These are phyloP conservation scores for Xanthorhoe designata DNA, from an alignment of 2,888 invertebrate species.

Conservation along the genomic window DNA sequence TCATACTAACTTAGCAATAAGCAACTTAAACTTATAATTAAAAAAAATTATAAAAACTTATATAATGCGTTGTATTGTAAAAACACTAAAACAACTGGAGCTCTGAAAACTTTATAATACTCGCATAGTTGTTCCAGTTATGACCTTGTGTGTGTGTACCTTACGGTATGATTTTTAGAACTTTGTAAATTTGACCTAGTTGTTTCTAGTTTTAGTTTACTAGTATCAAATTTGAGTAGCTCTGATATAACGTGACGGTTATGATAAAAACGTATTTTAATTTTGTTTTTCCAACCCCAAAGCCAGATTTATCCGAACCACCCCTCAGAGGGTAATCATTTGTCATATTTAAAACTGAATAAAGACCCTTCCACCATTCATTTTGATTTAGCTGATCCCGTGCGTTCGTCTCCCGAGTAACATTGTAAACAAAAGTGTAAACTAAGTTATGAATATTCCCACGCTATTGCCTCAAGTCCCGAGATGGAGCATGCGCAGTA, in stretches of 20 bases:
- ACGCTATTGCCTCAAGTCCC: slow-evolving; percentile 31
- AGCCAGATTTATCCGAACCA: background rate
- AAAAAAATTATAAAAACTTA: too few species aligned
- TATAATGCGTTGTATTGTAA: too few species aligned
- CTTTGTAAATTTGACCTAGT: too few species aligned
- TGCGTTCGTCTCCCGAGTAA: slow-evolving; percentile 33
- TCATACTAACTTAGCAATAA: too few species aligned
- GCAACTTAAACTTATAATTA: too few species aligned
- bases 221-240: too few species aligned
- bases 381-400: slow-evolving; percentile 30
- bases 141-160: too few species aligned
- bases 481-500: slow-evolving; percentile 30
- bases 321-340: background rate
- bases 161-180: too few species aligned
- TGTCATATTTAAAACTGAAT: slow-evolving; percentile 23
- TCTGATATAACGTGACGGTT: background rate
- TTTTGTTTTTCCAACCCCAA: background rate
- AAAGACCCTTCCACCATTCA: slow-evolving; percentile 24
- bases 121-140: too few species aligned
- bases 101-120: too few species aligned
- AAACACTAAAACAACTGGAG: too few species aligned
- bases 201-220: too few species aligned
- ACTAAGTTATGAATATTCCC: slow-evolving; percentile 38
- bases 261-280: background rate
- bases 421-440: slow-evolving; percentile 38